Conservation (phyloP, 2,113 vertebrate species). For the Meriones unguiculatus region DNA sequence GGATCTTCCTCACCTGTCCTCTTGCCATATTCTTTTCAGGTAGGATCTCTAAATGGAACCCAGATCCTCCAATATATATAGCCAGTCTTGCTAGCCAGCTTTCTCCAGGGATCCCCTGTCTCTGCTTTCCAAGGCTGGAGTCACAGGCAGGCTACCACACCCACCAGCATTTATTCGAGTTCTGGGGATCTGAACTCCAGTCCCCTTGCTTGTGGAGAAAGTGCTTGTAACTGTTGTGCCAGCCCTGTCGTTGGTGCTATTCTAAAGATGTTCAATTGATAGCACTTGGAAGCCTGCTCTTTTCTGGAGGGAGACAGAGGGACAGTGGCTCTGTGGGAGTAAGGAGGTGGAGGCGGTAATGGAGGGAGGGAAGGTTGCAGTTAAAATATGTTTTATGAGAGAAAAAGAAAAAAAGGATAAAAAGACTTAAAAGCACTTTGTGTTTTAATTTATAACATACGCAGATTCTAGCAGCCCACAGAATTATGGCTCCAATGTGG, state of each 20-base stretch:
- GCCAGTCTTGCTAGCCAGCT: background rate
- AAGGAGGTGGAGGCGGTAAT: too few relatives aligned
- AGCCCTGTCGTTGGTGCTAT: background rate
- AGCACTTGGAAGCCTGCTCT: background rate
- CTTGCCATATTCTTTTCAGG: background rate
- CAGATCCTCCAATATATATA: background rate
- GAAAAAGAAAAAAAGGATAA: background rate
- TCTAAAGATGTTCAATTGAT: background rate
- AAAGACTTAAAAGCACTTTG: background rate
- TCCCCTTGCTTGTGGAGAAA: background rate
- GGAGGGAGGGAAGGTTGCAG: background rate
- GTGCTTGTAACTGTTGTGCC: background rate
- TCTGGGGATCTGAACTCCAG: background rate
- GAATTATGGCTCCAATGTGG: background rate
- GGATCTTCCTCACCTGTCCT: background rate
- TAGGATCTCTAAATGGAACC: background rate
- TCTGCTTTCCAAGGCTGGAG: background rate
- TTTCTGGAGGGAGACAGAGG: background rate
- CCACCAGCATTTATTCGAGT: background rate
- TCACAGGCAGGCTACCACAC: too few relatives aligned
- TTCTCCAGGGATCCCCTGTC: background rate
- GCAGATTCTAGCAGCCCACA: background rate
- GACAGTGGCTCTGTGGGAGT: background rate
- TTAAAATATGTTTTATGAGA: background rate
- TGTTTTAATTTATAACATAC: background rate